phyloP scores from a whole-genome alignment of 1,140 invertebrate species.

The Heterodera schachtii region DNA sequence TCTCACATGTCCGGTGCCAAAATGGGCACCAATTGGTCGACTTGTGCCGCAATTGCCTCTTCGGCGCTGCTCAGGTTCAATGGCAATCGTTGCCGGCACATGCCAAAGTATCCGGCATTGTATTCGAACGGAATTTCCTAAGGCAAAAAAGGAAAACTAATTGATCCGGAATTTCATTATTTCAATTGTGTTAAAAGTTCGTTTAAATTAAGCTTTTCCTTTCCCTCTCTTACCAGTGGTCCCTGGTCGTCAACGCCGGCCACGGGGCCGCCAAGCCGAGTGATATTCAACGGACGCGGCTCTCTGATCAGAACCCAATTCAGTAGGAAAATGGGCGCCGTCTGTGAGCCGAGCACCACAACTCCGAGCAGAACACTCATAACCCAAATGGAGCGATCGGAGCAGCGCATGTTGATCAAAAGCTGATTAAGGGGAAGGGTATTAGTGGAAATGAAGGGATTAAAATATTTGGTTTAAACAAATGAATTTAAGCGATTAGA shows the following conservation, averaged over 20 bases:
- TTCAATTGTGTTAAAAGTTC: too few relatives aligned
- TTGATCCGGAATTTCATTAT: too few relatives aligned
- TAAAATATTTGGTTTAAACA: not conserved
- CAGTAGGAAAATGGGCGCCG: slow-evolving; percentile 40
- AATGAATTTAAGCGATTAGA: not conserved
- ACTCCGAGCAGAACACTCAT: slow-evolving; percentile 33
- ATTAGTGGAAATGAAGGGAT: not conserved
- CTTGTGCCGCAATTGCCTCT: slow-evolving; percentile 4
- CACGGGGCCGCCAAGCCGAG: slow-evolving; percentile 8
- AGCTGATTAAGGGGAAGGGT: slow-evolving; percentile 22
- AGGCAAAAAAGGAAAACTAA: not conserved
- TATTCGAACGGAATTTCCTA: slow-evolving; percentile 41
- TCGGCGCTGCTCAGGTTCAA: slow-evolving; percentile 32
- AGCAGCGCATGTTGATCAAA: slow-evolving; percentile 41
- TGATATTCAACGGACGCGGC: slow-evolving; percentile 33
- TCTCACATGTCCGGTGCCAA: slow-evolving; percentile 8
- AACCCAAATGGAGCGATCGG: slow-evolving; percentile 32
- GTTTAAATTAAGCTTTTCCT: not conserved
- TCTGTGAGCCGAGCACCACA: slow-evolving; percentile 33
- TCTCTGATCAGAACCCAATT: slow-evolving; percentile 40
- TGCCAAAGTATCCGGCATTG: slow-evolving; percentile 44
- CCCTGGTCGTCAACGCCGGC: slow-evolving; percentile 27
- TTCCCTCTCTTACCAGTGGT: slow-evolving; percentile 15
- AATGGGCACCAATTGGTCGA: slow-evolving; percentile 1
- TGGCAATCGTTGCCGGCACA: slow-evolving; percentile 27